A percentile compares a stretch with the other conserved stretches of the same genome.
These are phyloP conservation scores for Halcyon smyrnensis DNA, from an alignment of 2,797 vertebrate genomes.

Conservation along the genomic window DNA sequence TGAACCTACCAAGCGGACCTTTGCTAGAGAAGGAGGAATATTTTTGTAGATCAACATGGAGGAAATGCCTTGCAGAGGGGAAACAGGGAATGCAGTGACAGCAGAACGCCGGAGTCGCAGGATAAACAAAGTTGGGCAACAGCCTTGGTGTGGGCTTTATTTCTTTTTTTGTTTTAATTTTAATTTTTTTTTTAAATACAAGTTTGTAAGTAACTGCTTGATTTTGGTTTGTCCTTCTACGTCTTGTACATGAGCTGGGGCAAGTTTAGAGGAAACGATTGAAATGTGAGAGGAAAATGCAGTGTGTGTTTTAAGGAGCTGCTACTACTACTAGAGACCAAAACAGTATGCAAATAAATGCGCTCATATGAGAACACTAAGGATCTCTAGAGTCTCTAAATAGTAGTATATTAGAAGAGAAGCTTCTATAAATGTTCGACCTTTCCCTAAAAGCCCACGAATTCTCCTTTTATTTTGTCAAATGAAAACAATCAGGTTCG, in stretches of 20 bases:
- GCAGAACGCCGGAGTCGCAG: neutral
- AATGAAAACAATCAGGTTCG: neutral
- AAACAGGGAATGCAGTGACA: slow-evolving; percentile 47
- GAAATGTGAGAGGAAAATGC: neutral
- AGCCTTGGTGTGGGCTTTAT: neutral
- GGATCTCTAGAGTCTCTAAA: neutral
- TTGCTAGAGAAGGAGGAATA: slow-evolving; percentile 21
- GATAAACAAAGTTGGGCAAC: slow-evolving; percentile 55
- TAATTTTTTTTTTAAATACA: neutral
- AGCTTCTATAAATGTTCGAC: neutral
- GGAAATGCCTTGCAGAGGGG: slow-evolving; percentile 33
- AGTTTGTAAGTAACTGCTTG: neutral
- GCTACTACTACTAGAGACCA: neutral
- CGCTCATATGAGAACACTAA: neutral
- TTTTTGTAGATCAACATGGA: slow-evolving; percentile 52
- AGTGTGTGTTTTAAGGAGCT: neutral
- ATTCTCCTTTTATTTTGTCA: neutral
- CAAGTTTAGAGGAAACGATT: neutral
- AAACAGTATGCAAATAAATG: neutral
- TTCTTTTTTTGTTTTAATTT: neutral
- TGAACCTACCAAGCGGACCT: neutral
- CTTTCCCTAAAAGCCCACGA: neutral
- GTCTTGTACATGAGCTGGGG: neutral
- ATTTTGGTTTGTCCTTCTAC: neutral
- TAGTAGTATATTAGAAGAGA: neutral